Evolutionary conservation across 2,113 vertebrate species (phyloP), one percentile per base, ranked within the genome.

Genomic region (Serinus canaria): DNA sequence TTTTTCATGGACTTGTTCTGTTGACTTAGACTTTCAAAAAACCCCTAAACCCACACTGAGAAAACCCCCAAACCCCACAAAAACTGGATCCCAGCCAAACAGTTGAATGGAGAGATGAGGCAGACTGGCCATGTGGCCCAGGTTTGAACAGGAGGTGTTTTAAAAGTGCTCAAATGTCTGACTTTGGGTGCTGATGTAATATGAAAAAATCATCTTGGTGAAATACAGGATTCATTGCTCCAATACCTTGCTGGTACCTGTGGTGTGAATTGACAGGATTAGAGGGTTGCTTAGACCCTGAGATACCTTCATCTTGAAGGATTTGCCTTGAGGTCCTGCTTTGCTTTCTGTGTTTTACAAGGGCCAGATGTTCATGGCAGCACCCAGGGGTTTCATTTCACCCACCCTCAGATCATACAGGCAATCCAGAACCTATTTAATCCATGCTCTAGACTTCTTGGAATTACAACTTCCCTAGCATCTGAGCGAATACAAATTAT

Each of bases 51-150:
- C 28, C 53, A 60, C 46, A 56, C 19, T 0, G 1, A 86, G 37
- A 76, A 77, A 81, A 77, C 5, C 1, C 23, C 28, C 5, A 33
- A 28, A 13, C 10, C 13, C 23, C 0, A 0, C 14, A 15, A 49
- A 82, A 83, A 25, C 4, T 43, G 68, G 43, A 39, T 41, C 53
- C 7, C 25, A 72, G 69, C n/a, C 70, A 64, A 78, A 64, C 4
- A 46, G 22, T 13, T 2, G 0, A 87, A 87, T 41, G n/a, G 72
- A 69, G 43, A 86, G 46, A 50, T 0, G 10, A 52, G 24, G 6
- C 44, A 69, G 64, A 16, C 28, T 91, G 0, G 0, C 43, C 37
- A 66, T 1, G 0, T 74, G 55, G 43, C 20, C 62, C 31, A 23
- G 13, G 11, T 66, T 73, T 74, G 37, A 53, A 10, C 31, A 7